phyloP scores from a whole-genome alignment of 2,888 invertebrate genomes.

The Ligdia adustata region DNA sequence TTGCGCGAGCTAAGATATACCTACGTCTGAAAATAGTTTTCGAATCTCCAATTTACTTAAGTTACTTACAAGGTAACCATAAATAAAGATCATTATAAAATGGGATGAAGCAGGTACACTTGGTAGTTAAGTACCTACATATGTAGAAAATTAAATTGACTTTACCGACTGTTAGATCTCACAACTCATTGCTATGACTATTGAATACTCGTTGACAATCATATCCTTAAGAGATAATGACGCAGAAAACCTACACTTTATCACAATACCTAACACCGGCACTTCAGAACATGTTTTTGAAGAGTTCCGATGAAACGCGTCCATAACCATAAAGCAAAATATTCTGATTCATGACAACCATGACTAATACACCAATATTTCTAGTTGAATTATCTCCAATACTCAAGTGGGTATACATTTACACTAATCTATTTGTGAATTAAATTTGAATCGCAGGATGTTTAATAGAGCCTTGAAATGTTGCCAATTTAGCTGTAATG shows the following conservation, averaged over 20 bases:
- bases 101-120: too few species aligned
- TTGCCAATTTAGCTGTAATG: slow-evolving; percentile 20
- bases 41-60: too few species aligned
- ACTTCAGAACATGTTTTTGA: slow-evolving; percentile 6
- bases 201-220: too few species aligned
- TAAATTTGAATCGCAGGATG: slow-evolving; percentile 17
- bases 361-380: slow-evolving; percentile 10
- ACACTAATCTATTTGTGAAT: not conserved
- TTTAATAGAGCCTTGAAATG: slow-evolving; percentile 17
- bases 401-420: not conserved
- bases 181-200: too few species aligned
- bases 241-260: not conserved
- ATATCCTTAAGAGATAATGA: not conserved
- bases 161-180: too few species aligned
- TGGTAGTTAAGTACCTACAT: too few species aligned
- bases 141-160: too few species aligned
- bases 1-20: too few species aligned
- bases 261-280: not conserved
- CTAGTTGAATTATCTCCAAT: not conserved
- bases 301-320: slow-evolving; percentile 14
- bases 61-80: too few species aligned
- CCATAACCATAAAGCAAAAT: slow-evolving; percentile 8
- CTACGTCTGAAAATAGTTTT: too few species aligned
- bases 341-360: slow-evolving; percentile 17
- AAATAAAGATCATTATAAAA: too few species aligned